Evolutionary conservation across 1,140 invertebrate species (phyloP).

Genomic region (Cyrtorhinus lividipennis): DNA sequence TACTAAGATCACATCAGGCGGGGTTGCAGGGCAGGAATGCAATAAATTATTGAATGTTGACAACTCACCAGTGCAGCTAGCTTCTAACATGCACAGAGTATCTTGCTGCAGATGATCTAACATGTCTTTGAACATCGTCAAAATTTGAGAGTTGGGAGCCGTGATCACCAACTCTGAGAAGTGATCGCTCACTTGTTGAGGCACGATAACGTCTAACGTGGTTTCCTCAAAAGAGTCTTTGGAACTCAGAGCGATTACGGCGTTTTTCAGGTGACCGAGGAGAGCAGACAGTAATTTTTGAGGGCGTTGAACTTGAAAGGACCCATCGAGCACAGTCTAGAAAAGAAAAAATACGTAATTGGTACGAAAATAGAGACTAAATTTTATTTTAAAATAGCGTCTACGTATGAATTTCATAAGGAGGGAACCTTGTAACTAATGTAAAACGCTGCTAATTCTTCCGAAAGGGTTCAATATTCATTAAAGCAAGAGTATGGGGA

Average conservation of each 20-base stretch:
- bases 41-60: too few relatives aligned
- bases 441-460: too few relatives aligned
- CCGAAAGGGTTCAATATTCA: too few relatives aligned
- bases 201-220: slow-evolving; percentile 13
- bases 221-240: background rate
- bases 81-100: background rate
- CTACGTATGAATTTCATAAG: too few relatives aligned
- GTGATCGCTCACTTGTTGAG: slow-evolving; percentile 11
- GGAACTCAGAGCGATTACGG: background rate
- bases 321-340: slow-evolving; percentile 9
- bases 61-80: background rate
- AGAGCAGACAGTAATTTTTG: slow-evolving; percentile 15
- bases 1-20: too few relatives aligned
- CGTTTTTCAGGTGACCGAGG: slow-evolving; percentile 9
- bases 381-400: too few relatives aligned
- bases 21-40: too few relatives aligned
- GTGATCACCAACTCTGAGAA: slow-evolving; percentile 6
- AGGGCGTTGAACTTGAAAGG: slow-evolving; percentile 5
- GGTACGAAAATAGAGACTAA: too few relatives aligned
- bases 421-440: too few relatives aligned
- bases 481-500: too few relatives aligned
- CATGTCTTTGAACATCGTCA: slow-evolving; percentile 14
- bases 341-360: too few relatives aligned
- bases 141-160: slow-evolving; percentile 10
- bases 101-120: slow-evolving; percentile 14